These are phyloP conservation scores for Dromaius novaehollandiae DNA, from an alignment of 2,113 vertebrate species.

Conservation along the genomic window DNA sequence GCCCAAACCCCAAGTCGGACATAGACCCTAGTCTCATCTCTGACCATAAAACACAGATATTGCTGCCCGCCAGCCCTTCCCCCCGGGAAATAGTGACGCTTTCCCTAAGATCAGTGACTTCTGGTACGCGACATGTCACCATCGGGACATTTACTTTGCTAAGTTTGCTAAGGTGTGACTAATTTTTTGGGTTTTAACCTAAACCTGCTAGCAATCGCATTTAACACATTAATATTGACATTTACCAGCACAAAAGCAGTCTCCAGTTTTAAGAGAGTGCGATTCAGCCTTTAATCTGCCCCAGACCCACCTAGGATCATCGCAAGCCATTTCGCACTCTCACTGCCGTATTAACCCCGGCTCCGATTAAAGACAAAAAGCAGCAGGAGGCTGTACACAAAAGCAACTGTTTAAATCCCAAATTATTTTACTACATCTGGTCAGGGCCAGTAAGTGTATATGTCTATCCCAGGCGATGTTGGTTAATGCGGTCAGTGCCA, in stretches of 20 bases:
- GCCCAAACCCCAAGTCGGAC: neutral
- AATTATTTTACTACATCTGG: neutral
- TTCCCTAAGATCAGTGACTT: neutral
- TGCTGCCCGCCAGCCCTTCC: neutral
- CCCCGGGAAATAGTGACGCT: neutral
- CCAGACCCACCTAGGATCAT: neutral
- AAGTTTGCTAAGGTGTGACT: neutral
- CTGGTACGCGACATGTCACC: neutral
- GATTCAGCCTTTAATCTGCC: neutral
- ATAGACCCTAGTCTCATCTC: neutral
- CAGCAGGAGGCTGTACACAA: neutral
- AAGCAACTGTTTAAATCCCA: neutral
- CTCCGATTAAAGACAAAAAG: neutral
- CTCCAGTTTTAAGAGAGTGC: neutral
- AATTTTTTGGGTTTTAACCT: neutral
- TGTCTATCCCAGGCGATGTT: neutral
- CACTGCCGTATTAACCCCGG: neutral
- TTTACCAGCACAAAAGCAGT: neutral
- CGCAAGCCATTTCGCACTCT: neutral
- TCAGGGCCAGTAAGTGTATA: neutral
- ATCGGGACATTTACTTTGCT: neutral
- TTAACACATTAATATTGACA: neutral
- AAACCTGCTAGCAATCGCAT: neutral
- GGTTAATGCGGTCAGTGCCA: neutral
- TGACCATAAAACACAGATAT: neutral